Conservation (phyloP, 1,140 invertebrate genomes). For the Conus betulinus region DNA sequence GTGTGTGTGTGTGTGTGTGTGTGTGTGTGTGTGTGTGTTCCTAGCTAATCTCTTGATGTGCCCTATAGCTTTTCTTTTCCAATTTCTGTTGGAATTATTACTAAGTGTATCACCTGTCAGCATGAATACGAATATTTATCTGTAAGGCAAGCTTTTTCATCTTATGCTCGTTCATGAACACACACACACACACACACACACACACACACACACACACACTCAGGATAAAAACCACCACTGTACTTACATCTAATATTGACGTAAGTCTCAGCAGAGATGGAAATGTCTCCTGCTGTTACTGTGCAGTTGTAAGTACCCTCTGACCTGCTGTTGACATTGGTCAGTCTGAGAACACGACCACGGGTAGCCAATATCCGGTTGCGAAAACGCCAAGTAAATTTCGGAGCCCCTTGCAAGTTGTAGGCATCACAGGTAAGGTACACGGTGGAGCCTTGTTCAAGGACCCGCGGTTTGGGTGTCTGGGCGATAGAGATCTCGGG, state of each 20-base stretch:
- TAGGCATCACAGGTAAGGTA: neutral
- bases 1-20: too few relatives aligned
- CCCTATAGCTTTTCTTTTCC: too few relatives aligned
- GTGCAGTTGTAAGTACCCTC: conserved; percentile 18
- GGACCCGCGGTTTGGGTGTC: neutral
- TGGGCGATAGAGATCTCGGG: neutral
- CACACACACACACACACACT: neutral
- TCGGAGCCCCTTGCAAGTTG: neutral
- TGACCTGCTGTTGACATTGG: neutral
- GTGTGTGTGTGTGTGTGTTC: too few relatives aligned
- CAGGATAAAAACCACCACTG: neutral
- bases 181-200: neutral
- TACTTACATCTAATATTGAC: conserved; percentile 15
- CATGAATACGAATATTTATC: too few relatives aligned
- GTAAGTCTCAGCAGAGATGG: neutral
- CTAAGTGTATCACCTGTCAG: too few relatives aligned
- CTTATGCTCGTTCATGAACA: neutral
- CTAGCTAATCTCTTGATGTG: too few relatives aligned
- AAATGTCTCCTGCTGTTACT: neutral
- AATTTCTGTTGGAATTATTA: too few relatives aligned
- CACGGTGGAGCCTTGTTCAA: neutral
- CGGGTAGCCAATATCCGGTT: neutral
- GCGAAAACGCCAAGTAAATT: neutral
- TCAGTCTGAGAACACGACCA: neutral
- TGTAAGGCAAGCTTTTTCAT: too few relatives aligned